phyloP scores from a whole-genome alignment of 2,797 vertebrate species.

The Erpetoichthys calabaricus region DNA sequence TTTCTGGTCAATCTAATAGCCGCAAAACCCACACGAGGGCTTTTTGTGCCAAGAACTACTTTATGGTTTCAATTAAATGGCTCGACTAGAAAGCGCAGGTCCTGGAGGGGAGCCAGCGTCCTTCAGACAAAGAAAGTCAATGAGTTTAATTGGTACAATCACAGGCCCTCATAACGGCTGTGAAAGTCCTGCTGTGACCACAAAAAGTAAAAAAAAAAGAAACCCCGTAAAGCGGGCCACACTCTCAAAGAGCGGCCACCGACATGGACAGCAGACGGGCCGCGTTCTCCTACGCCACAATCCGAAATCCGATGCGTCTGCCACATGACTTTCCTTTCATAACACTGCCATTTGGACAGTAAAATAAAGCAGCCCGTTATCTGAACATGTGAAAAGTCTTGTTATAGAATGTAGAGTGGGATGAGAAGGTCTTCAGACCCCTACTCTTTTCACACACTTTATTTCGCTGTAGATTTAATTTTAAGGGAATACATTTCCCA shows the following conservation, averaged over 20 bases:
- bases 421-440: too few species aligned
- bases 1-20: slow-evolving; percentile 59
- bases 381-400: too few species aligned
- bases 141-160: slow-evolving; percentile 34
- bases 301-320: too few species aligned
- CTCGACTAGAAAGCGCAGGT: slow-evolving; percentile 40
- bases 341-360: too few species aligned
- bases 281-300: too few species aligned
- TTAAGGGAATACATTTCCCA: too few species aligned
- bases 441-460: too few species aligned
- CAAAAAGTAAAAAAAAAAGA: not conserved
- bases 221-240: not conserved
- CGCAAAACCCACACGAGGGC: slow-evolving; percentile 46
- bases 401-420: too few species aligned
- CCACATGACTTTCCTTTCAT: too few species aligned
- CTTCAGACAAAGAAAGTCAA: slow-evolving; percentile 62
- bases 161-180: slow-evolving; percentile 23
- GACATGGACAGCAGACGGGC: slow-evolving; percentile 17
- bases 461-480: too few species aligned
- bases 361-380: too few species aligned
- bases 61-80: slow-evolving; percentile 58
- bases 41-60: slow-evolving; percentile 47
- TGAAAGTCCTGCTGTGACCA: slow-evolving; percentile 3
- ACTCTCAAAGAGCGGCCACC: slow-evolving; percentile 27
- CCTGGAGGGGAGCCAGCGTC: slow-evolving; percentile 57